Base-by-base conservation (phyloP, 1,140 invertebrate genomes). In the Batillaria attramentaria region DNA sequence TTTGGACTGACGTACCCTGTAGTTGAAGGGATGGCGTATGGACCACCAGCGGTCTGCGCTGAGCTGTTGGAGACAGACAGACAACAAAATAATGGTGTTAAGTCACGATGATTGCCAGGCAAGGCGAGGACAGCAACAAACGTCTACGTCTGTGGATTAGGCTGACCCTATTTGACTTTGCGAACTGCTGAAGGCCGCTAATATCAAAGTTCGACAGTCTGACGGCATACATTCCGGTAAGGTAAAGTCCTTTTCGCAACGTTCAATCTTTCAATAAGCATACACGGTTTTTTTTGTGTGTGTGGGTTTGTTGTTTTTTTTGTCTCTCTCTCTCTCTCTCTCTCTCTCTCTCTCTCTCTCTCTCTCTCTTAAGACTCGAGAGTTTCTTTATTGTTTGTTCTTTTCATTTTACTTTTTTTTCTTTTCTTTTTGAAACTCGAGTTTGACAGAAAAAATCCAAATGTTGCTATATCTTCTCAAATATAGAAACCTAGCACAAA, bases 11-110 rank as follows among this genome's bases (percentile, higher is more conserved):
- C 82, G 80, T 2, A 85, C 82, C 77, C 86, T 77, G 77, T 87
- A 87, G 5, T 84, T 86, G 70, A 87, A 83, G 35, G 86, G 86
- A 69, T 82, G 83, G 76, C 84, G 84, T 35, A 86, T 83, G 0
- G 84, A 85, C 86, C 86, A 87, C 86, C 86, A 87, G 31, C 86
- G 46, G 62, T 87, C 86, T 4, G 83, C 79, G 50, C 84, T 85
- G 33, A 86, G 81, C 57, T 86, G 77, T 41, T 16, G 6, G 46
- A n/a, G n/a, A n/a, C 50, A 54, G n/a, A 54, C 18, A 54, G n/a
- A 54, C 1, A 20, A 3, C 50, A 54, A 3, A 54, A 54, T 54
- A 54, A 1, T 54, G 1, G 1, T 20, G 18, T n/a, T 54, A n/a
- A 20, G 18, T n/a, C n/a, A 54, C 50, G 50, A 18, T 54, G 3